Base-by-base conservation (phyloP, 2,888 invertebrate genomes). In the Drosophila sordidula region DNA sequence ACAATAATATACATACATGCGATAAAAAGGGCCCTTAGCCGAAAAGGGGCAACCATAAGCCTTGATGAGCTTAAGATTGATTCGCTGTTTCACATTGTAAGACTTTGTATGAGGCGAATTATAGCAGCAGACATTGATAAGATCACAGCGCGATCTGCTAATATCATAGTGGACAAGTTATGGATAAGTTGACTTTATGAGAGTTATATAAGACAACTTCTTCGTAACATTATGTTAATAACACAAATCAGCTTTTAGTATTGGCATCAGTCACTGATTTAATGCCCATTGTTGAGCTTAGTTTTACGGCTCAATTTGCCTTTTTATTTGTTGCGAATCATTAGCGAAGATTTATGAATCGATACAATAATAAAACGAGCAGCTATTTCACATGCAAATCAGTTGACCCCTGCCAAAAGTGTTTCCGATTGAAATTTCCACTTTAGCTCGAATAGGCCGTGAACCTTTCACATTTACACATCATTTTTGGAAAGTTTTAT, bases 391-490 rank as follows among this genome's bases (percentile, higher is more conserved):
- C 36, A 73, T 68, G 69, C 69, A 68, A 73, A 73, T 47, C 54
- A 59, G 14, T 61, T 54, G 55, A 45, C 34, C 54, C 52, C 45
- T 6, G 18, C 18, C 46, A 32, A 42, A 32, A 50, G 16, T 34
- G 26, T 51, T 45, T 42, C 18, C 42, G 62, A 62, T 68, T 52
- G 44, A 36, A 62, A 55, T 46, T 58, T 41, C 36, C 45, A 56
- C 16, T 68, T 65, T 25, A 26, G 11, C 42, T 45, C 18, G 14
- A 14, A 56, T n/a, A 52, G 55, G 62, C 69, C 54, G 55, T 54
- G 66, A 77, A 70, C 85, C 85, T 85, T 85, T 85, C 87, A 85
- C 85, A 85, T 85, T 87, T 76, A 66, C 81, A 84, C 87, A 73
- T 79, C 55, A 76, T 76, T 71, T 80, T 78, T 66, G 75, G 80